Conservation (phyloP, 2,113 vertebrate genomes). For the Vulpes vulpes region DNA sequence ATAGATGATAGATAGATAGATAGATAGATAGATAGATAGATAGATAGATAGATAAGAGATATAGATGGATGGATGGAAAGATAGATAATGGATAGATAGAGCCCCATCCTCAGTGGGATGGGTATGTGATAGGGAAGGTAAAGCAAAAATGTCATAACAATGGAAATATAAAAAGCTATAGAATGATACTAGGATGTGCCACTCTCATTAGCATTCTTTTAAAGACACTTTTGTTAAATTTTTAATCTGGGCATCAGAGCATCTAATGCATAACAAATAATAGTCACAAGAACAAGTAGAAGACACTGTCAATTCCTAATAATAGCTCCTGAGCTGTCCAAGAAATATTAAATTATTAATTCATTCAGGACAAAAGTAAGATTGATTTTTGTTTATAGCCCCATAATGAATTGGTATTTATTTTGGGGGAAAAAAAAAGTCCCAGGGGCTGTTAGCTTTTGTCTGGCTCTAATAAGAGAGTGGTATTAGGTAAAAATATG, state of each 20-base stretch:
- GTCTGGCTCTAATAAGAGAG: neutral
- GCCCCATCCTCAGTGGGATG: fast-evolving
- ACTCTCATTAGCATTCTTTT: too few relatives aligned
- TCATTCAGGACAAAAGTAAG: neutral
- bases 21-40: neutral
- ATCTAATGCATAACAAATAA: neutral
- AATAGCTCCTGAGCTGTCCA: neutral
- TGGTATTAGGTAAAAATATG: neutral
- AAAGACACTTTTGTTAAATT: neutral
- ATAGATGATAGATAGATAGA: neutral
- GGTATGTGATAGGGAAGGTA: too few relatives aligned
- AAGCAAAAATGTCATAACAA: neutral
- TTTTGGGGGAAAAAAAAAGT: neutral
- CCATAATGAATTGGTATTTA: neutral
- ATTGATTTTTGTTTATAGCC: neutral
- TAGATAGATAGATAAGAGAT: too few relatives aligned
- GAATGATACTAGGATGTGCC: too few relatives aligned
- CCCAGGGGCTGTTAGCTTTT: neutral
- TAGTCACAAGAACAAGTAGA: fast-evolving
- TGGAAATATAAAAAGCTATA: neutral
- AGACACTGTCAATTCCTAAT: too few relatives aligned
- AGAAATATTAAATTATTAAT: slow-evolving; percentile 30
- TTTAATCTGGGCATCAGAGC: neutral
- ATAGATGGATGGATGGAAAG: too few relatives aligned
- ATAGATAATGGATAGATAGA: too few relatives aligned